phyloP scores from a whole-genome alignment of 2,797 vertebrate species.

The Eupleurogrammus muticus region DNA sequence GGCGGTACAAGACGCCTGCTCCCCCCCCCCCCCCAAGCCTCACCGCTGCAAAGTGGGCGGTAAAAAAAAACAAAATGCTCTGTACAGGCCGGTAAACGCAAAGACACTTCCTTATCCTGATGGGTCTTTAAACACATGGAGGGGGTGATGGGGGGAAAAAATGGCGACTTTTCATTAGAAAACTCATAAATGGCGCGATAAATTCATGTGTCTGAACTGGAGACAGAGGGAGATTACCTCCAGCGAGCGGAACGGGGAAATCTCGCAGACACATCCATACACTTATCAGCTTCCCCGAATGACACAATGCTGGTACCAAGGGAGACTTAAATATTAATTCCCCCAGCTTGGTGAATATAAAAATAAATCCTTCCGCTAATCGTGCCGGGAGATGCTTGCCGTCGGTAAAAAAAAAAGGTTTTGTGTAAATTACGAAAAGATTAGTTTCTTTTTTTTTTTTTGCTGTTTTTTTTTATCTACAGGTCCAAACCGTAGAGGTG shows the following conservation, averaged over 20 bases:
- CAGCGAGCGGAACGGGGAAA: constrained; percentile 57
- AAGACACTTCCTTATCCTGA: constrained; percentile 43
- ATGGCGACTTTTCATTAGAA: constrained; percentile 58
- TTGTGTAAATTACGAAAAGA: constrained; percentile 87
- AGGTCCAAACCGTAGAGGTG: constrained; percentile 74
- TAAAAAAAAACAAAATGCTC: no score
- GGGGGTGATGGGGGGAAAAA: constrained; percentile 21
- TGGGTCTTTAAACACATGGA: constrained; percentile 10
- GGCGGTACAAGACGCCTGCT: not conserved
- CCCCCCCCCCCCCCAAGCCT: not conserved
- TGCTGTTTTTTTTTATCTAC: constrained; percentile 79
- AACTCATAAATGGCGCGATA: constrained; percentile 72
- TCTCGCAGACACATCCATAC: constrained; percentile 77
- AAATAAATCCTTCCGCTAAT: constrained; percentile 86
- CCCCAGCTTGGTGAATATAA: constrained; percentile 80
- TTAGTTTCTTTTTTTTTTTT: constrained; percentile 79
- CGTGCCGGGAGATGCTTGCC: constrained; percentile 77
- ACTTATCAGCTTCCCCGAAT: constrained; percentile 81
- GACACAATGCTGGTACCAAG: constrained; percentile 78
- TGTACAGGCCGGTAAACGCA: constrained; percentile 25
- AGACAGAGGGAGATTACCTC: constrained; percentile 76
- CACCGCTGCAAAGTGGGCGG: not conserved
- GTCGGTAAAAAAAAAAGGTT: constrained; percentile 83
- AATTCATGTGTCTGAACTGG: constrained; percentile 67
- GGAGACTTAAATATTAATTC: constrained; percentile 86